These are phyloP conservation scores for Melanocharis versteri DNA, from an alignment of 2,113 vertebrate species.

Conservation along the genomic window DNA sequence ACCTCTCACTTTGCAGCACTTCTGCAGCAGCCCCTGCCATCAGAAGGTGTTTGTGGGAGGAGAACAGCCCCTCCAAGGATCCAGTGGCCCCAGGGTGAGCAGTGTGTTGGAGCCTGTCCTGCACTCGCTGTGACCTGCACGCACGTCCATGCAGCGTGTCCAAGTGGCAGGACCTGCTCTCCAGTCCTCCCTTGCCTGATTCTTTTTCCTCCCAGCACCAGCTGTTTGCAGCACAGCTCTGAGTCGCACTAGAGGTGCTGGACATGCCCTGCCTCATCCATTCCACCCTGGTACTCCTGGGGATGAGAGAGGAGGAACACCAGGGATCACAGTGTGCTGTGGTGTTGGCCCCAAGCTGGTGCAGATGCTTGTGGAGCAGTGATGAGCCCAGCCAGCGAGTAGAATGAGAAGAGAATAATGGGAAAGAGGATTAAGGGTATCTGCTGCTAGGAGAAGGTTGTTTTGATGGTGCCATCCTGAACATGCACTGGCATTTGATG, in stretches of 20 bases:
- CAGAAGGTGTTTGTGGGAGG: neutral
- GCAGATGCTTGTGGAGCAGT: neutral
- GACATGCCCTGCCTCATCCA: rapidly evolving
- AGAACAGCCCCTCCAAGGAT: neutral
- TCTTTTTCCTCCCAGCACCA: neutral
- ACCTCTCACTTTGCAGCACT: neutral
- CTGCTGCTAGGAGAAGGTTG: neutral
- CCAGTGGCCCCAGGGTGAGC: neutral
- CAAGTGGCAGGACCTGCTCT: neutral
- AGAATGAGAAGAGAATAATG: neutral
- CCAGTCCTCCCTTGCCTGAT: neutral
- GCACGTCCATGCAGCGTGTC: rapidly evolving
- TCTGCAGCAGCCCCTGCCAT: neutral
- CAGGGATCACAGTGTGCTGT: neutral
- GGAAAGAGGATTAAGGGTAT: neutral
- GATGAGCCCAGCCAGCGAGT: neutral
- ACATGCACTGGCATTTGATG: neutral
- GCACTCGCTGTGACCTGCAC: neutral
- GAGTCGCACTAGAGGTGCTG: neutral
- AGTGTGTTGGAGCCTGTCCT: neutral
- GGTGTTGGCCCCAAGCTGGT: neutral
- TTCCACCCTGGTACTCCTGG: neutral
- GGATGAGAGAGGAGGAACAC: neutral
- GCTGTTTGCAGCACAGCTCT: neutral
- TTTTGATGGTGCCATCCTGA: neutral